Conservation (phyloP, 2,113 vertebrate genomes). For the Sceloporus undulatus region DNA sequence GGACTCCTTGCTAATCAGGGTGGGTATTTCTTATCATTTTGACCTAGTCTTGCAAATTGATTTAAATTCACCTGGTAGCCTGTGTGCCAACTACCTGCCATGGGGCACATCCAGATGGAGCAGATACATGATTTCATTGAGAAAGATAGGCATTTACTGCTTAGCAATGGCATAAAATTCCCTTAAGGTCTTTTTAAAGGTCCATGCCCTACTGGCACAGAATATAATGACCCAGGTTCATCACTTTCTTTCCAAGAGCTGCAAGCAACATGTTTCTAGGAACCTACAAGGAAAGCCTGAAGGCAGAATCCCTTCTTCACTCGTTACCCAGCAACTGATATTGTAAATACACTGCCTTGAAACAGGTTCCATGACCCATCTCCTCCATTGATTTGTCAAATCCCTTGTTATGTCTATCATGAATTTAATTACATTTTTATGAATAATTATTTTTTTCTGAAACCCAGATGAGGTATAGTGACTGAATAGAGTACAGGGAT, state of each 20-base stretch:
- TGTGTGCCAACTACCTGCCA: background rate
- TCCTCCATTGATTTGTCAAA: too few relatives aligned
- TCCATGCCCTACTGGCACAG: background rate
- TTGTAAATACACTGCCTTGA: too few relatives aligned
- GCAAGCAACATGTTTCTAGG: background rate
- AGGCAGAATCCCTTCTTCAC: background rate
- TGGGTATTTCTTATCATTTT: background rate
- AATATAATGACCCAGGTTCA: background rate
- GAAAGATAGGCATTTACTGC: background rate
- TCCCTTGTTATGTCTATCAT: too few relatives aligned
- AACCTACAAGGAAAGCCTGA: background rate
- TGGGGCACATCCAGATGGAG: background rate
- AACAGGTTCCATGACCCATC: too few relatives aligned
- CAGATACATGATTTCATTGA: background rate
- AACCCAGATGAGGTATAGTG: too few relatives aligned
- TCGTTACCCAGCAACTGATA: background rate
- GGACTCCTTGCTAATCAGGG: background rate
- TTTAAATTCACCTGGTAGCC: background rate
- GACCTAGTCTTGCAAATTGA: background rate
- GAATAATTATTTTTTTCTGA: too few relatives aligned
- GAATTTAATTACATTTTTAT: too few relatives aligned
- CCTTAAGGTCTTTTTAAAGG: background rate
- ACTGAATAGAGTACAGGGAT: too few relatives aligned
- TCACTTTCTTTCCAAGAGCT: background rate
- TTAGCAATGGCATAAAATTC: background rate